A percentile compares a stretch with the other conserved stretches of the same genome.
phyloP scores from a whole-genome alignment of 1,140 invertebrate genomes.

The Pseudomyrmex cubaensis region DNA sequence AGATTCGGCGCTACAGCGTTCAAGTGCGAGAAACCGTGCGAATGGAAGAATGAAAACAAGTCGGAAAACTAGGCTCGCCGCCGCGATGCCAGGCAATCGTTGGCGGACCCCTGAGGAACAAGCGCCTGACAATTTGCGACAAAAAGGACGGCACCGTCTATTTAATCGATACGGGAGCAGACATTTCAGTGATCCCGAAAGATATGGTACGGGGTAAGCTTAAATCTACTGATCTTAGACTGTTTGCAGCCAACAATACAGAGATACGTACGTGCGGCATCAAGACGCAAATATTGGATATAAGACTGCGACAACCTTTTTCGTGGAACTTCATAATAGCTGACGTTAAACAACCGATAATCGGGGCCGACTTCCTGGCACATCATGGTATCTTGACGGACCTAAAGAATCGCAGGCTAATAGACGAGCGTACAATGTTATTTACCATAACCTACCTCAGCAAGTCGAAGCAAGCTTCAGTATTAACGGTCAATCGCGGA shows the following conservation, averaged over 20 bases:
- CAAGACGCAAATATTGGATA: too few species aligned
- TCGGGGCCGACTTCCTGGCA: too few species aligned
- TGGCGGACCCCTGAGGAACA: not conserved
- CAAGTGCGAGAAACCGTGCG: constrained; percentile 39
- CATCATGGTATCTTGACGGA: too few species aligned
- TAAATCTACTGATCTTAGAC: not conserved
- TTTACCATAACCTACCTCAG: too few species aligned
- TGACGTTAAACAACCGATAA: too few species aligned
- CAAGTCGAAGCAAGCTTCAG: too few species aligned
- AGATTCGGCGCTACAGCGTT: constrained; percentile 22
- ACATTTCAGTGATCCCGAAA: constrained; percentile 33
- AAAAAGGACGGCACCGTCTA: not conserved
- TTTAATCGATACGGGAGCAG: constrained; percentile 51
- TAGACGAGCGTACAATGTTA: too few species aligned
- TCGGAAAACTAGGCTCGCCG: constrained; percentile 54
- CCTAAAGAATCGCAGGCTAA: too few species aligned
- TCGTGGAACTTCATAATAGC: too few species aligned
- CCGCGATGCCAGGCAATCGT: constrained; percentile 20
- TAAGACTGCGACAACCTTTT: too few species aligned
- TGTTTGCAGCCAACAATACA: constrained; percentile 61
- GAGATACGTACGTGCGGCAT: constrained; percentile 54
- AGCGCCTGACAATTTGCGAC: constrained; percentile 18
- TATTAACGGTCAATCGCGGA: too few species aligned
- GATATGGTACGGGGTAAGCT: not conserved
- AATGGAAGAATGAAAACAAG: constrained; percentile 9